Evolutionary conservation across 2,797 vertebrate species (phyloP).

Genomic region (Poecile montanus): DNA sequence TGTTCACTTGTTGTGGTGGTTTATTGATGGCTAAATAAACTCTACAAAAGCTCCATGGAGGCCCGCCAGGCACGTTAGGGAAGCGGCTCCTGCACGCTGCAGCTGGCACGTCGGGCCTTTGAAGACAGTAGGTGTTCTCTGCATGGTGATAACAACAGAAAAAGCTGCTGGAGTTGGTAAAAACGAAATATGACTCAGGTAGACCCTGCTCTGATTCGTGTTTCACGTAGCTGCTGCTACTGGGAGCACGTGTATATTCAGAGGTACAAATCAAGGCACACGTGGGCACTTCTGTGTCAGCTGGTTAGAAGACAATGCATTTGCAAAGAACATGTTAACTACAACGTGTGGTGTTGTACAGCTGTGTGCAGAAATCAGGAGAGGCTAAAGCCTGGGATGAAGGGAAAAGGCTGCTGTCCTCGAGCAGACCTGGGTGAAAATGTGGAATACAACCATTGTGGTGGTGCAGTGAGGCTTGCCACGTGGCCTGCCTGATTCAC

Average conservation of each 20-base stretch:
- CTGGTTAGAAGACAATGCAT: neutral
- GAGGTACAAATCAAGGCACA: neutral
- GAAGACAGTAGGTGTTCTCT: slow-evolving; percentile 21
- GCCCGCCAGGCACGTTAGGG: neutral
- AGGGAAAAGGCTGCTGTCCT: neutral
- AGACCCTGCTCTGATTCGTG: neutral
- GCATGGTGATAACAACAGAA: neutral
- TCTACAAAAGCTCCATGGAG: neutral
- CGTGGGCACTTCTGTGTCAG: neutral
- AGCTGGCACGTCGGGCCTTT: neutral
- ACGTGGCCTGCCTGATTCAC: neutral
- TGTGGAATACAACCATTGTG: neutral
- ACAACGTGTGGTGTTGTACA: accelerated
- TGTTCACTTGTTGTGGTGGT: neutral
- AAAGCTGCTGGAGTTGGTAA: neutral
- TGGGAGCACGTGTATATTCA: accelerated
- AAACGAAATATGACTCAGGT: neutral
- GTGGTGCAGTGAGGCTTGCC: neutral
- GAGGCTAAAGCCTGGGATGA: neutral
- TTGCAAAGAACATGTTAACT: neutral
- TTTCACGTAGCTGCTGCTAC: neutral
- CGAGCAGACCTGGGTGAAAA: neutral
- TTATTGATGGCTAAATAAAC: slow-evolving; percentile 14
- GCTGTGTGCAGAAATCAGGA: neutral
- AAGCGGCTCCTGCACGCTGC: neutral